These are phyloP conservation scores for Lysiphlebus fabarum DNA, from an alignment of 1,140 invertebrate species.

Conservation along the genomic window DNA sequence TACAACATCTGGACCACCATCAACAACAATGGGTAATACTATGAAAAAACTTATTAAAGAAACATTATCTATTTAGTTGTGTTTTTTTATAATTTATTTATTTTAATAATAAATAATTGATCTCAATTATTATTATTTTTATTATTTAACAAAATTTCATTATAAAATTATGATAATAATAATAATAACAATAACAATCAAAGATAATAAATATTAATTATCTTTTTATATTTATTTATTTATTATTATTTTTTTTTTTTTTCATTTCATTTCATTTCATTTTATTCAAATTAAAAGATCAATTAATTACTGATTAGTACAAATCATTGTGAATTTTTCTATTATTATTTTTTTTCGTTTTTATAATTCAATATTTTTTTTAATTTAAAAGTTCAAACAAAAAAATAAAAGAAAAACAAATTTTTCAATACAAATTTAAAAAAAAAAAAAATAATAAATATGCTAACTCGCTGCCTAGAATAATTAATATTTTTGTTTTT, in stretches of 20 bases:
- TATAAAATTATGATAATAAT: neutral
- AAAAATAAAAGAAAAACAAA: slow-evolving; percentile 5
- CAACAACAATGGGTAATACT: slow-evolving; percentile 76
- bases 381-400: neutral
- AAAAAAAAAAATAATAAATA: neutral
- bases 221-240: too few species aligned
- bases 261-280: slow-evolving; percentile 19
- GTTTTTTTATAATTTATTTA: slow-evolving; percentile 10
- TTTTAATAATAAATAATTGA: neutral
- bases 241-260: slow-evolving; percentile 4
- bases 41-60: slow-evolving; percentile 88
- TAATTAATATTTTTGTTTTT: too few species aligned
- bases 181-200: neutral
- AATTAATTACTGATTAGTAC: slow-evolving; percentile 33
- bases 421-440: neutral
- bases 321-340: slow-evolving; percentile 31
- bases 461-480: slow-evolving; percentile 4
- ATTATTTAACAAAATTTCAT: neutral
- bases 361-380: too few species aligned
- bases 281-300: slow-evolving; percentile 9
- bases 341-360: slow-evolving; percentile 16
- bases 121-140: neutral
- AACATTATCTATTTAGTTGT: slow-evolving; percentile 61
- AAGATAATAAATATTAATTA: neutral
- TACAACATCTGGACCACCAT: slow-evolving; percentile 68